phyloP scores from a whole-genome alignment of 2,113 vertebrate species.

The Tringa solitaria region DNA sequence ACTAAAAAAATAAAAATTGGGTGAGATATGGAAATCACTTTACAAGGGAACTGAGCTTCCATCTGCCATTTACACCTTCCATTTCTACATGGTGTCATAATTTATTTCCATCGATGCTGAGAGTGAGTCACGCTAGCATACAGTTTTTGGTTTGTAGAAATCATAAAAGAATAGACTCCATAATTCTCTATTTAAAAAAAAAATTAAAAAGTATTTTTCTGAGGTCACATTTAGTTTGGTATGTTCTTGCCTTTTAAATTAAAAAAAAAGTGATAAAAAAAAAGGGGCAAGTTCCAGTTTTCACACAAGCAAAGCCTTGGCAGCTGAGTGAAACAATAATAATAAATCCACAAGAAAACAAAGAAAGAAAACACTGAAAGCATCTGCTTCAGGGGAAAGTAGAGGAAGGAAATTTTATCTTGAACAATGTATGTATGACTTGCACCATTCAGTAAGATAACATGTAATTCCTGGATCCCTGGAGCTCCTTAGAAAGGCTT shows the following conservation, averaged over 20 bases:
- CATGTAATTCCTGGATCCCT: conserved; percentile 13
- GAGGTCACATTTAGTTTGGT: not conserved
- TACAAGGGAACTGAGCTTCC: not conserved
- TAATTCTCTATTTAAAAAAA: not conserved
- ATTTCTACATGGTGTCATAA: not conserved
- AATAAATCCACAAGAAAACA: conserved; percentile 12
- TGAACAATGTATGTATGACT: not conserved
- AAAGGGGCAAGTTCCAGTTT: not conserved
- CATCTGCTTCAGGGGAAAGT: not conserved
- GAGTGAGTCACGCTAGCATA: fast-evolving
- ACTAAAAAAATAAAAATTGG: not conserved
- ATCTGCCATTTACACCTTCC: not conserved
- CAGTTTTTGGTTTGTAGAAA: not conserved
- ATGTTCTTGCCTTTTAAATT: not conserved
- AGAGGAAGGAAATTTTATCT: conserved; percentile 1
- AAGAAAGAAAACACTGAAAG: not conserved
- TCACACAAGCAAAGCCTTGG: not conserved
- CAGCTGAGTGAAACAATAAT: not conserved
- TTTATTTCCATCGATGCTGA: not conserved
- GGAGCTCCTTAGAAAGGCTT: not conserved
- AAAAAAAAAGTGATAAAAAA: not conserved
- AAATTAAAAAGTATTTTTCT: not conserved
- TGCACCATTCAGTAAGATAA: not conserved
- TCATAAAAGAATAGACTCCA: not conserved
- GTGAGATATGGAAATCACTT: not conserved